A percentile compares a stretch with the other conserved stretches of the same genome.
These are phyloP conservation scores for Buphagus erythrorhynchus DNA, from an alignment of 2,797 vertebrate species.

Conservation along the genomic window DNA sequence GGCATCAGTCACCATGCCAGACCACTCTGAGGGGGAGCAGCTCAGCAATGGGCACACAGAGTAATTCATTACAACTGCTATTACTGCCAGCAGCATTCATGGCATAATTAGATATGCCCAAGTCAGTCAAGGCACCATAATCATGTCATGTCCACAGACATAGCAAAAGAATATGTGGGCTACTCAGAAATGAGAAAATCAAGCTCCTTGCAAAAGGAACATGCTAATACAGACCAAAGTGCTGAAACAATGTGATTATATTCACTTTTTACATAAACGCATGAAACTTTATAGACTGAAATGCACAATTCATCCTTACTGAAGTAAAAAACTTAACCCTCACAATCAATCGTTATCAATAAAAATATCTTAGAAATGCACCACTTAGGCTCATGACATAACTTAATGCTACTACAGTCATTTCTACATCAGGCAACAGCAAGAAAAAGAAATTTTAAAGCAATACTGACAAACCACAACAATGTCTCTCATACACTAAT, in stretches of 20 bases:
- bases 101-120: neutral
- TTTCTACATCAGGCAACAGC: neutral
- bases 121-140: neutral
- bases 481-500: neutral
- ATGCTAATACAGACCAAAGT: neutral
- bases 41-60: neutral
- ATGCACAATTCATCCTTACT: neutral
- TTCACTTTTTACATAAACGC: neutral
- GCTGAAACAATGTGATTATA: neutral
- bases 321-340: neutral
- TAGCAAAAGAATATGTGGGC: neutral
- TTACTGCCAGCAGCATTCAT: neutral
- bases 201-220: conserved; percentile 35
- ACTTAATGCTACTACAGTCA: neutral
- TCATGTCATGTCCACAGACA: neutral
- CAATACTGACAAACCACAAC: neutral
- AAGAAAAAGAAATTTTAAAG: neutral
- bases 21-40: neutral
- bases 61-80: neutral
- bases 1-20: neutral
- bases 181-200: conserved; percentile 9
- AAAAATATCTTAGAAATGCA: neutral
- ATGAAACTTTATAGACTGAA: neutral
- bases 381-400: neutral
- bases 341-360: neutral